These are phyloP conservation scores for Pomatostomus ruficeps DNA, from an alignment of 2,113 vertebrate species.

Conservation along the genomic window DNA sequence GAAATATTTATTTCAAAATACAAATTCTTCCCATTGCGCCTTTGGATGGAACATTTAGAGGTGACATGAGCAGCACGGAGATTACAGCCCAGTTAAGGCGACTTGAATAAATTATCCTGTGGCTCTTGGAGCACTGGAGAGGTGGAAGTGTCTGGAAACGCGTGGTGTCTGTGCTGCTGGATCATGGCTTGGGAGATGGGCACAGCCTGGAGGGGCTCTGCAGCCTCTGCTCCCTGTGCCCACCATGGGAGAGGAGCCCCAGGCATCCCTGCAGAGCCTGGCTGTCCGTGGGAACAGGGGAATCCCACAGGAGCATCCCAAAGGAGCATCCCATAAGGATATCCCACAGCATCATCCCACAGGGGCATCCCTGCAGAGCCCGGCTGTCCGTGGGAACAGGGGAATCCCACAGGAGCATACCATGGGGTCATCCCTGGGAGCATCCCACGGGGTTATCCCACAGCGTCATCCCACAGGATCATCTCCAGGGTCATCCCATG, in stretches of 20 bases:
- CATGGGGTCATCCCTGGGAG: background rate
- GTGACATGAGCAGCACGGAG: constrained; percentile 6
- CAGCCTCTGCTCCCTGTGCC: background rate
- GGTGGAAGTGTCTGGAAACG: background rate
- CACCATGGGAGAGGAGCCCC: accelerated
- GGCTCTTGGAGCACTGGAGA: background rate
- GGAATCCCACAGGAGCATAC: too few relatives aligned
- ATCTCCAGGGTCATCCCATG: too few relatives aligned
- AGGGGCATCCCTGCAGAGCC: background rate
- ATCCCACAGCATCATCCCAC: too few relatives aligned
- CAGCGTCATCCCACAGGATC: too few relatives aligned
- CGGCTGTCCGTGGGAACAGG: accelerated
- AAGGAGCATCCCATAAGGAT: background rate
- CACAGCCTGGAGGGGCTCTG: background rate
- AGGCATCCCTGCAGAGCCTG: background rate
- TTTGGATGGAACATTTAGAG: constrained; percentile 1
- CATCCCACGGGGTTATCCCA: background rate
- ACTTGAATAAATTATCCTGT: background rate
- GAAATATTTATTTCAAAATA: constrained; percentile 64
- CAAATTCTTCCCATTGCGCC: constrained; percentile 34
- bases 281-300: accelerated
- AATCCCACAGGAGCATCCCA: too few relatives aligned
- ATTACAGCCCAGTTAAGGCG: background rate
- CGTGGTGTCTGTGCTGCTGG: accelerated
- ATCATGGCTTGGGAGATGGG: accelerated